Base-by-base conservation (phyloP, 2,113 vertebrate species). In the Acanthochromis polyacanthus region DNA sequence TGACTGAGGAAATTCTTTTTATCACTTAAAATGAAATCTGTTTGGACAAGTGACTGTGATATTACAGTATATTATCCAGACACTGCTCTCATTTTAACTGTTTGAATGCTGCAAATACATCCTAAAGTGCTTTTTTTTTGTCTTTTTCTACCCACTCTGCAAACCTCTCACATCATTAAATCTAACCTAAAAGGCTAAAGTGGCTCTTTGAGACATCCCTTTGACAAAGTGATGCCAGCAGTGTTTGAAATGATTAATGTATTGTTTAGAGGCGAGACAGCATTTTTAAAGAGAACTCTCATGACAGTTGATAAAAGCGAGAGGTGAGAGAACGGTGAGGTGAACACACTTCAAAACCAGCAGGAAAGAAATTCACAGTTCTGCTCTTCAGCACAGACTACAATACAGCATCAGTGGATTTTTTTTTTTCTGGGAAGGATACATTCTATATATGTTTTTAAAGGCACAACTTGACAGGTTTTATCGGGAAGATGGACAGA, bases 221-320 rank as follows among this genome's bases (percentile, higher is more conserved):
- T 40, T 55, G 71, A 68, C 63, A 55, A 67, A 67, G 16, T 38
- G 48, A 45, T 38, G 23, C 53, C 11, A n/a, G 36, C 36, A 36
- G 46, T 25, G 62, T 66, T 16, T 72, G 46, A 62, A 75, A 63
- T 30, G 50, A 81, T 67, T 57, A 74, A 69, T 81, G 15, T 19
- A 57, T 57, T 74, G 69, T 66, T 81, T 69, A 63, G 48, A 30
- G 58, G 20, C 19, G 0, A 22, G 78, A 69, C 71, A 30, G 57
- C 48, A 22, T n/a, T 30, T 74, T 51, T 40, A 43, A 25, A 56
- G 50, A 81, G 71, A 74, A 4, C 15, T 36, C 1, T 43, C 0
- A 3, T 67, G 62, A 69, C 58, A 69, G 32, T 4, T 63, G 64
- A 80, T 74, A 20, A 73, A 73, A 74, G 70, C 25, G 52, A 64